A percentile compares a stretch with the other conserved stretches of the same genome.
Conservation (phyloP, 2,888 invertebrate genomes). For the Sarcophaga variegata region DNA sequence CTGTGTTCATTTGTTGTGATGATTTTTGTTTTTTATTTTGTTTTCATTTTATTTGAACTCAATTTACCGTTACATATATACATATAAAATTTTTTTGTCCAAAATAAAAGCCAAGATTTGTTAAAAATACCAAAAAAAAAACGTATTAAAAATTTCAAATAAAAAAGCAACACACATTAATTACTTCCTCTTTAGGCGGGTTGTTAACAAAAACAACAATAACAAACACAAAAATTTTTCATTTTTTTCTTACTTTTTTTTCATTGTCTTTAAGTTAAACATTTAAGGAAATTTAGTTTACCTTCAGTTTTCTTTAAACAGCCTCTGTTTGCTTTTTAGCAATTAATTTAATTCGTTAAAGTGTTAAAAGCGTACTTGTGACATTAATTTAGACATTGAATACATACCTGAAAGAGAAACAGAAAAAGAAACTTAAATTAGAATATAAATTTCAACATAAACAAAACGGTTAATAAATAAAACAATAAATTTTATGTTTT, state of each 20-base stretch:
- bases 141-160: slow-evolving; percentile 47
- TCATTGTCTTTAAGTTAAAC: background rate
- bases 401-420: slow-evolving; percentile 51
- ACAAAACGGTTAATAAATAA: background rate
- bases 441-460: slow-evolving; percentile 25
- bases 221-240: background rate
- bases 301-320: slow-evolving; percentile 48
- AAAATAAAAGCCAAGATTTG: slow-evolving; percentile 37
- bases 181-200: slow-evolving; percentile 72
- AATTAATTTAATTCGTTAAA: slow-evolving; percentile 8
- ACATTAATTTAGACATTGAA: slow-evolving; percentile 26
- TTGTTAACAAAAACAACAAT: slow-evolving; percentile 19
- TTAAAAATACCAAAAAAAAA: slow-evolving; percentile 27
- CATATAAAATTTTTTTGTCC: slow-evolving; percentile 21
- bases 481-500: background rate
- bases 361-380: slow-evolving; percentile 9
- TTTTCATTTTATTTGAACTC: background rate
- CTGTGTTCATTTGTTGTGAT: slow-evolving; percentile 27
- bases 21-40: background rate
- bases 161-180: slow-evolving; percentile 62
- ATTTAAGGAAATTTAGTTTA: slow-evolving; percentile 62
- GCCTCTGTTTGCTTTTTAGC: background rate
- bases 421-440: slow-evolving; percentile 17
- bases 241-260: slow-evolving; percentile 13
- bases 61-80: slow-evolving; percentile 17